A percentile compares a stretch with the other conserved stretches of the same genome.
Evolutionary conservation across 2,888 invertebrate species (phyloP).

Genomic region (Clistopyga incitator): DNA sequence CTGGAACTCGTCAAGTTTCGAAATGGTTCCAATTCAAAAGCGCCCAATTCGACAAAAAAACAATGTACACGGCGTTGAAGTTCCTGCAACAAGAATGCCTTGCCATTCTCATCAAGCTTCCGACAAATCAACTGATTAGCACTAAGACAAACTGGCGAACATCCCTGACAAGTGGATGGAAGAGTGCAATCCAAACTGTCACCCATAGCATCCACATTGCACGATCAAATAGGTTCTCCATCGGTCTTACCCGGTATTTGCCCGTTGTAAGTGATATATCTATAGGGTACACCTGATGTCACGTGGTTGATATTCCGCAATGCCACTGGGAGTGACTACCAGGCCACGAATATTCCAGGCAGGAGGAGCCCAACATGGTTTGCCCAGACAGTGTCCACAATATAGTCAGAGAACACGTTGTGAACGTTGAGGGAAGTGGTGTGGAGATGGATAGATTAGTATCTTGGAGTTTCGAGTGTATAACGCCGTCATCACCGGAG

Average conservation of each 20-base stretch:
- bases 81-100: too few species aligned
- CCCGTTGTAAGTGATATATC: too few species aligned
- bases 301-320: neutral
- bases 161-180: neutral
- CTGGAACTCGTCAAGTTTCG: too few species aligned
- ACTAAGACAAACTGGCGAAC: too few species aligned
- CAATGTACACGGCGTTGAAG: too few species aligned
- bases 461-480: constrained; percentile 13
- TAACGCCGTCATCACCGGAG: neutral
- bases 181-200: neutral
- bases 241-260: too few species aligned
- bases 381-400: neutral
- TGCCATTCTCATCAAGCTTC: too few species aligned
- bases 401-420: neutral
- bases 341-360: constrained; percentile 5
- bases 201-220: neutral
- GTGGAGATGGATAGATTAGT: constrained; percentile 29
- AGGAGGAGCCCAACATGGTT: constrained; percentile 9
- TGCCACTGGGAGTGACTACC: neutral
- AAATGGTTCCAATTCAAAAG: too few species aligned
- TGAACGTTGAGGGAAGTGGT: neutral
- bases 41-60: too few species aligned
- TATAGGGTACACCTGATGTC: constrained; percentile 6
- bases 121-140: too few species aligned
- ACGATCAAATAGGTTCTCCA: neutral